Base-by-base conservation (phyloP, 2,113 vertebrate species). In the Sterrhoptilus dennistouni region DNA sequence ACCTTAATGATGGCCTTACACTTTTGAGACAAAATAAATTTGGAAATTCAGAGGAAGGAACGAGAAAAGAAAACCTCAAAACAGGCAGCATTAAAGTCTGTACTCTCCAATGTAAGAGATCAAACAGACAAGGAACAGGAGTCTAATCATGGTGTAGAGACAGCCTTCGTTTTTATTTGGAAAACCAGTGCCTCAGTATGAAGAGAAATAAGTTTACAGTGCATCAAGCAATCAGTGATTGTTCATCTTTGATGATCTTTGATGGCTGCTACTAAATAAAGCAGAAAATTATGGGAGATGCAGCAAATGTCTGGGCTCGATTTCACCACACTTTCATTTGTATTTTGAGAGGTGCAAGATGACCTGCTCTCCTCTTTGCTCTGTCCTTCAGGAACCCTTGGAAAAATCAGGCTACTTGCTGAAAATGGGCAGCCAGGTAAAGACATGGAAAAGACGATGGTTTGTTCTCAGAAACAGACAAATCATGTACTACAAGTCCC, bases 351-450 rank as follows among this genome's bases (percentile, higher is more conserved):
- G 10, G 6, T 63, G 23, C 47, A 87, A 68, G 40, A 47, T 66
- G 80, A 94, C 17, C 14, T 86, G 4, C 5, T 81, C 5, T 57
- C 3, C 36, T 14, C 23, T 52, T 69, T 91, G 8, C 25, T 94
- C 45, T 96, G 66, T 56, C 44, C 17, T 83, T 11, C 74, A 99
- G 99, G 98, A 99, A 93, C 98, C 97, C 50, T 76, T 99, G 89
- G 99, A 99, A 96, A 99, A 99, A 95, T 98, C 98, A 0, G 99
- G 99, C 42, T 99, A 99, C 97, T 97, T 99, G 96, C 96, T 99
- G 94, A 99, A 99, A 97, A 99, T 99, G 98, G 98, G 98, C 57
- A 98, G 98, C 92, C 98, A 98, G 94, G 98, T 99, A 65, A 99
- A 98, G 93, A 98, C 97, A 5, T 99, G 99, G 99, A 99, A 99